Evolutionary conservation across 2,797 vertebrate species (phyloP).

Genomic region (Poeciliopsis turneri): DNA sequence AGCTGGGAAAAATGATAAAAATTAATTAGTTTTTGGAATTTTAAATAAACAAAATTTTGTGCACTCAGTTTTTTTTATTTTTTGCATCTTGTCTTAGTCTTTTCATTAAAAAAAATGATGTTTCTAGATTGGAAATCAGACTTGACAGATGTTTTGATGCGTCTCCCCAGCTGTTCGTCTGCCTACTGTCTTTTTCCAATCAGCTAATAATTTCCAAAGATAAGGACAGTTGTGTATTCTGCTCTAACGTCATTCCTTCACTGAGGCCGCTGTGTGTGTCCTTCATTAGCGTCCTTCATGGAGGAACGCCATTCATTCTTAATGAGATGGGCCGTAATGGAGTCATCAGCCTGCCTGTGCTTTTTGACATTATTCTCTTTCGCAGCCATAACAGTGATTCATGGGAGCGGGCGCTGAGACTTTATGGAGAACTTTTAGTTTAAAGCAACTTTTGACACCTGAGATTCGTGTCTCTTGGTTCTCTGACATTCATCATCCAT

Average conservation of each 20-base stretch:
- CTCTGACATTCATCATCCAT: conserved; percentile 66
- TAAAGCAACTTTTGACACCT: conserved; percentile 9
- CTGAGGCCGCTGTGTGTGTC: conserved; percentile 74
- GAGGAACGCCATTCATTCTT: conserved; percentile 49
- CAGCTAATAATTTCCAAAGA: conserved; percentile 61
- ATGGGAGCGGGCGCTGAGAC: conserved; percentile 18
- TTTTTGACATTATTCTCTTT: conserved; percentile 46
- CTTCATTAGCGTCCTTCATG: conserved; percentile 71
- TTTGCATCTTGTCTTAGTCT: neutral
- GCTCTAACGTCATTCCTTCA: conserved; percentile 72
- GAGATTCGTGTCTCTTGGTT: conserved; percentile 49
- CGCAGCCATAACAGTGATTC: conserved; percentile 31
- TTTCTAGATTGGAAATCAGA: neutral
- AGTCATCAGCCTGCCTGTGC: conserved; percentile 62
- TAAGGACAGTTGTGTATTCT: conserved; percentile 72
- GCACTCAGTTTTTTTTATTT: neutral
- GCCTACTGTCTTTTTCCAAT: neutral
- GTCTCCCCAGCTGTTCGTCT: neutral
- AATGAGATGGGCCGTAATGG: conserved; percentile 66
- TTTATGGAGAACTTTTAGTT: conserved; percentile 16
- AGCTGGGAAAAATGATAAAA: neutral
- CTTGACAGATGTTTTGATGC: neutral
- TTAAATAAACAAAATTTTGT: neutral
- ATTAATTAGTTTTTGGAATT: neutral
- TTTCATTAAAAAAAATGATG: neutral